phyloP scores from a whole-genome alignment of 2,797 vertebrate genomes.

The Masticophis lateralis region DNA sequence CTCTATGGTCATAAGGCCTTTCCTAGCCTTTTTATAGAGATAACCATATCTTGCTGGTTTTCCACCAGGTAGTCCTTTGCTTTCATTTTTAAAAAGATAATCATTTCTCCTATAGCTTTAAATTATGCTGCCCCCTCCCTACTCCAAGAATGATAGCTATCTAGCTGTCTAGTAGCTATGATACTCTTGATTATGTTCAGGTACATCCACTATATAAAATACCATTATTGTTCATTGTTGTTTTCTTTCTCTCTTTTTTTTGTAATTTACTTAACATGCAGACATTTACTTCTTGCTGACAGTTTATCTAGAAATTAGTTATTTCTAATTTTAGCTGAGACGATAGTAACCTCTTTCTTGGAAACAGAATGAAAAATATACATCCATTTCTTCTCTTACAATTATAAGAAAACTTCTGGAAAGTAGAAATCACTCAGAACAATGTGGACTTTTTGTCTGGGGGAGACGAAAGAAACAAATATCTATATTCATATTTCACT shows the following conservation, averaged over 20 bases:
- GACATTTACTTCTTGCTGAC: constrained; percentile 11
- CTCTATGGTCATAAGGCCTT: neutral
- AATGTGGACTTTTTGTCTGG: neutral
- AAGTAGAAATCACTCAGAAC: neutral
- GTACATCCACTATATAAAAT: neutral
- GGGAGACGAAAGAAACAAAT: neutral
- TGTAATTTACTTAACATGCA: constrained; percentile 4
- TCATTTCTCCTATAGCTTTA: neutral
- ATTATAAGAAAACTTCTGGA: neutral
- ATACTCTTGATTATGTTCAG: neutral
- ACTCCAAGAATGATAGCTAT: neutral
- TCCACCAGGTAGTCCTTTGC: neutral
- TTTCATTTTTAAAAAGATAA: neutral
- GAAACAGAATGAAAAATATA: neutral
- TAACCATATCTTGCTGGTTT: neutral
- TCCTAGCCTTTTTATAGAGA: neutral
- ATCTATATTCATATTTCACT: neutral
- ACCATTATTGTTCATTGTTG: neutral
- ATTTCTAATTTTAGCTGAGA: neutral
- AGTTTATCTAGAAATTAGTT: neutral
- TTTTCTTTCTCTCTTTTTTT: constrained; percentile 11
- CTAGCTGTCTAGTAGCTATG: neutral
- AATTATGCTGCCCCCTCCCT: neutral
- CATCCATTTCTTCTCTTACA: neutral
- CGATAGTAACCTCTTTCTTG: neutral